Percentiles rank a stretch among this genome's conserved stretches.
phyloP scores from a whole-genome alignment of 1,140 invertebrate species.

The Hypsibius dujardini region DNA sequence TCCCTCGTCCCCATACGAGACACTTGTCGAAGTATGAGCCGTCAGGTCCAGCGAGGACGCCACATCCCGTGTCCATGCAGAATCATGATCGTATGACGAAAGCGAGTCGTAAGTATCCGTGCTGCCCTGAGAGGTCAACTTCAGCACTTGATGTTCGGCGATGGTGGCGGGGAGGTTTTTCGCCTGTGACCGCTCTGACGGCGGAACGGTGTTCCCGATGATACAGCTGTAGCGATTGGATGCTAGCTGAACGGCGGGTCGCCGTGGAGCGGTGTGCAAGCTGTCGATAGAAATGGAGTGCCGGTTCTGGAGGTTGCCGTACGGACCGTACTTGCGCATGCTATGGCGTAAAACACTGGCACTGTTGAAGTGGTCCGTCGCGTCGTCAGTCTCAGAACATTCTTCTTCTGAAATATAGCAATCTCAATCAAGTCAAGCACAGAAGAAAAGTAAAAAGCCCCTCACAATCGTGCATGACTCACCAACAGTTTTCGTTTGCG shows the following conservation, averaged over 20 bases:
- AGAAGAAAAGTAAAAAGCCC: neutral
- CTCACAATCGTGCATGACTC: too few species aligned
- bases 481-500: too few species aligned
- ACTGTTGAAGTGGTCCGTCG: neutral
- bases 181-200: too few species aligned
- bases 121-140: neutral
- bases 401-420: neutral
- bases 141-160: neutral
- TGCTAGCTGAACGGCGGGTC: neutral
- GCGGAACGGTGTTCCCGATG: too few species aligned
- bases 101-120: neutral
- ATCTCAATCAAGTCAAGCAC: too few species aligned
- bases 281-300: neutral
- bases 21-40: neutral
- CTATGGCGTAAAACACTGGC: constrained; percentile 13
- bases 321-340: constrained; percentile 15
- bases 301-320: neutral
- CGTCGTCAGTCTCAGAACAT: neutral
- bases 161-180: neutral
- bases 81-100: neutral
- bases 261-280: neutral
- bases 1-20: neutral
- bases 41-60: constrained; percentile 5
- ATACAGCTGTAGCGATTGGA: neutral
- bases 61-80: neutral